Base-by-base conservation (phyloP, 2,888 invertebrate genomes). In the Sthenelais limicola region DNA sequence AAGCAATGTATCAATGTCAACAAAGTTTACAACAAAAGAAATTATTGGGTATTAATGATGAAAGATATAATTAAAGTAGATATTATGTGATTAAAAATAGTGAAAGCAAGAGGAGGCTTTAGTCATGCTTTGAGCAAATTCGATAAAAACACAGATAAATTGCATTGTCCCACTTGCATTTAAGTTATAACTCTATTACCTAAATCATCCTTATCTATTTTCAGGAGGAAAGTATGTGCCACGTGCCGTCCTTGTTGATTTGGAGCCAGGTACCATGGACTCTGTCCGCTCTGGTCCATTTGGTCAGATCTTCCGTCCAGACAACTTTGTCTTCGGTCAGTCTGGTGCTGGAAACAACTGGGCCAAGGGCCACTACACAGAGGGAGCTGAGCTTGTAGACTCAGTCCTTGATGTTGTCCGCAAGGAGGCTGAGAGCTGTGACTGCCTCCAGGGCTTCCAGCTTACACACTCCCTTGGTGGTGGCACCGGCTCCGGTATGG, bases 261-360 rank as follows among this genome's bases (percentile, higher is more conserved):
- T 68, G 52, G 68, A 68, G 33, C 68, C 68, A 51, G 68, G 68
- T 9, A 68, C 68, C 15, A 97, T 97, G 97, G 97, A 97, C 89
- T 95, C 96, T 0, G 96, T 97, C 77, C 91, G 96, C 77, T 94
- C 96, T 0, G 96, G 96, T 74, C 94, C 96, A 12, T 97, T 94
- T 89, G 95, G 95, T n/a, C 92, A 96, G 88, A 93, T 97, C 83
- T 97, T 96, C 91, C 90, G 96, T 77, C 97, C 97, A 24, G 96
- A 97, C 89, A 68, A 68, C 68, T 68, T 68, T 33, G 68, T 68
- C 21, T 68, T 68, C 21, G 68, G 74, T 56, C 30, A 56, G 56
- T 56, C 21, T 43, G 68, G 68, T 33, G 68, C 68, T 49, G 68
- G 68, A 68, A 68, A 68, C 51, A 68, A 68, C 52, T 68, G 68